Evolutionary conservation across 2,888 invertebrate genomes (phyloP).

Genomic region (Osmoderma eremita): DNA sequence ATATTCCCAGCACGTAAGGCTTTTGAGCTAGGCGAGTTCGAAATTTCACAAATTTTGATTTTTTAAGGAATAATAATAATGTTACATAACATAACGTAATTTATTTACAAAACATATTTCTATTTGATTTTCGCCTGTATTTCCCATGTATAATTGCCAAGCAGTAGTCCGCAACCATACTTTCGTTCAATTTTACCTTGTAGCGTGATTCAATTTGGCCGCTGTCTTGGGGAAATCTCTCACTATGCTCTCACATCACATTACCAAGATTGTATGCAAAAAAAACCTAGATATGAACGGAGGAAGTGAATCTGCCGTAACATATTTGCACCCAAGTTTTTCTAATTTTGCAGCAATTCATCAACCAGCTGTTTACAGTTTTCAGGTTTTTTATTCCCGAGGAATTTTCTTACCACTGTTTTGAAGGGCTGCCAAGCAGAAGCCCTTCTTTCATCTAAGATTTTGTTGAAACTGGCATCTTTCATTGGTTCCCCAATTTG

Average conservation of each 20-base stretch:
- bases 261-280: background rate
- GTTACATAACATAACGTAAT: background rate
- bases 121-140: background rate
- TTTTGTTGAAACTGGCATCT: background rate
- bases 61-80: too few relatives aligned
- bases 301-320: background rate
- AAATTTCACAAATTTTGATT: too few relatives aligned
- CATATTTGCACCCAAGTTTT: background rate
- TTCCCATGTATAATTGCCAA: background rate
- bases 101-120: background rate
- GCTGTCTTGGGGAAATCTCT: background rate
- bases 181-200: background rate
- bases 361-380: background rate
- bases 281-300: background rate
- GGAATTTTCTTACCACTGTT: background rate
- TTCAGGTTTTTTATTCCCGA: background rate
- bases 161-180: background rate
- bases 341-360: background rate
- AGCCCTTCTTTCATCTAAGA: background rate
- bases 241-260: background rate
- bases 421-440: background rate
- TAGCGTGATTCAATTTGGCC: background rate
- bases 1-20: background rate
- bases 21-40: too few relatives aligned
- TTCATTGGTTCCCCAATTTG: background rate